phyloP scores from a whole-genome alignment of 2,888 invertebrate genomes.

The Neocrepidodera transversa region DNA sequence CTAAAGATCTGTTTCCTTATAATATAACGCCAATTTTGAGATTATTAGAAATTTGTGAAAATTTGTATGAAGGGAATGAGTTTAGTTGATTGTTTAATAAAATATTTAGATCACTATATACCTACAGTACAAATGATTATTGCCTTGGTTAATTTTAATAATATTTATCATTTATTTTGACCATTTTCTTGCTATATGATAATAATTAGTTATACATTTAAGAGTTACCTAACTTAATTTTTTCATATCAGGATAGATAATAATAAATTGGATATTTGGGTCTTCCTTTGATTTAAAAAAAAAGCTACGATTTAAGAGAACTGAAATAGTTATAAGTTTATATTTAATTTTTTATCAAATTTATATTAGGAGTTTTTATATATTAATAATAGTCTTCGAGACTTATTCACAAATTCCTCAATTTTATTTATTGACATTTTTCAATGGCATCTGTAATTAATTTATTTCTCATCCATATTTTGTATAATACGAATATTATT shows the following conservation, averaged over 20 bases:
- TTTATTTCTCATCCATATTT: slow-evolving; percentile 7
- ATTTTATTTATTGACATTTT: slow-evolving; percentile 16
- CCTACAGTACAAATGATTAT: slow-evolving; percentile 28
- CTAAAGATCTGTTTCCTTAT: slow-evolving; percentile 85
- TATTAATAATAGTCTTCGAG: too few relatives aligned
- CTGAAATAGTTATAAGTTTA: background rate
- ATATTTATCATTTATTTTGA: slow-evolving; percentile 9
- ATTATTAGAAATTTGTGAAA: slow-evolving; percentile 83
- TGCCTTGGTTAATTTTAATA: slow-evolving; percentile 23
- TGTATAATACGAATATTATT: slow-evolving; percentile 11
- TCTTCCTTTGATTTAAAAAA: background rate
- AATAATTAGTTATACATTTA: background rate
- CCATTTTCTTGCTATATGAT: background rate
- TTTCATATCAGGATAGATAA: too few relatives aligned
- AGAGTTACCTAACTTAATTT: background rate
- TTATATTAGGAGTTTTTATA: too few relatives aligned
- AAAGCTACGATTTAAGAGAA: background rate
- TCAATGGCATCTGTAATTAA: slow-evolving; percentile 17
- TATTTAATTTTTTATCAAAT: background rate
- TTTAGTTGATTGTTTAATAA: slow-evolving; percentile 69
- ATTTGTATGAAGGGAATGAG: slow-evolving; percentile 84
- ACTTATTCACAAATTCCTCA: too few relatives aligned
- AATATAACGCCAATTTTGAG: slow-evolving; percentile 88
- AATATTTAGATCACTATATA: too few relatives aligned
- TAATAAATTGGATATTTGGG: too few relatives aligned